Percentiles rank a stretch among this genome's conserved stretches.
Evolutionary conservation across 2,888 invertebrate genomes (phyloP).

Genomic region (Ornithoptera priamus): DNA sequence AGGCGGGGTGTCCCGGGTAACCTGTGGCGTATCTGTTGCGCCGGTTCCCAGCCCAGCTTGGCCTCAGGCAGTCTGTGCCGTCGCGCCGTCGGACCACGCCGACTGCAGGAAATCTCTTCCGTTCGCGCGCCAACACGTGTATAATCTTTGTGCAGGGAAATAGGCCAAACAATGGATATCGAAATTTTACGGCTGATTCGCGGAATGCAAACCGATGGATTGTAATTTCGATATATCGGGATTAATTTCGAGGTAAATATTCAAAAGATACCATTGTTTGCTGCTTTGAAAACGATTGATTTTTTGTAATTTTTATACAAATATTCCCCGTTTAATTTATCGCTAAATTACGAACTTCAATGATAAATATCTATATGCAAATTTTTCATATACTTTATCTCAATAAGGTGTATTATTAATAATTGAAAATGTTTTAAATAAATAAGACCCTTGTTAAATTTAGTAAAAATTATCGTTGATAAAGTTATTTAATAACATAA

Average conservation of each 20-base stretch:
- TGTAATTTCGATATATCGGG: slow-evolving; percentile 15
- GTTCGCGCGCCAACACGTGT: slow-evolving; percentile 64
- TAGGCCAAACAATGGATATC: slow-evolving; percentile 36
- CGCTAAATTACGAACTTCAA: neutral
- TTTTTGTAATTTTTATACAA: neutral
- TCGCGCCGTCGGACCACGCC: slow-evolving; percentile 39
- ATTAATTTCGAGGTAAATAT: slow-evolving; percentile 21
- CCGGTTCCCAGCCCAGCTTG: slow-evolving; percentile 52
- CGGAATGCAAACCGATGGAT: slow-evolving; percentile 18
- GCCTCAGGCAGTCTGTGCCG: slow-evolving; percentile 43
- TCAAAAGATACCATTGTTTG: neutral
- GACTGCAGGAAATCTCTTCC: slow-evolving; percentile 43
- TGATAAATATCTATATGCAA: neutral
- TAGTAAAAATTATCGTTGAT: neutral
- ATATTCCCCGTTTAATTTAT: neutral
- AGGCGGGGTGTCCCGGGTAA: slow-evolving; percentile 65
- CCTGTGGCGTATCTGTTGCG: slow-evolving; percentile 80
- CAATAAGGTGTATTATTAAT: neutral
- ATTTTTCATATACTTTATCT: neutral
- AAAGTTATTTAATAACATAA: neutral
- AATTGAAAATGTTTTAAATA: neutral
- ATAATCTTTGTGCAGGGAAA: slow-evolving; percentile 42
- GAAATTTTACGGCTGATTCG: slow-evolving; percentile 30
- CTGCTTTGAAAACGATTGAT: neutral
- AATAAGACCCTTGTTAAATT: neutral